phyloP scores from a whole-genome alignment of 2,113 vertebrate species.

The Pungitius pungitius region DNA sequence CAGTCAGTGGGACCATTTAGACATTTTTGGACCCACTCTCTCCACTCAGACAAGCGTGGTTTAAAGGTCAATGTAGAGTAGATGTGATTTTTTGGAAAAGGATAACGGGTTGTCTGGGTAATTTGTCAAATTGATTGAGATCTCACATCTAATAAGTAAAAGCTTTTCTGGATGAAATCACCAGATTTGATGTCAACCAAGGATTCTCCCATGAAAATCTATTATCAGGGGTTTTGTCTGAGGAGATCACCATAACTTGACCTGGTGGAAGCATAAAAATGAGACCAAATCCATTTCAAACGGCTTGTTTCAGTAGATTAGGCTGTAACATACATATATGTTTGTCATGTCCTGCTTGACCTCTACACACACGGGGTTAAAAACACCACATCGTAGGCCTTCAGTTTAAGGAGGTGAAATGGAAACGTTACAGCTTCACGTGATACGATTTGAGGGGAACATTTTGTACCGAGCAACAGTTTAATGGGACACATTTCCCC shows the following conservation, averaged over 20 bases:
- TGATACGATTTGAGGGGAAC: too few relatives aligned
- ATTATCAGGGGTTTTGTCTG: background rate
- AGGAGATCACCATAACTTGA: too few relatives aligned
- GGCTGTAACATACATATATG: background rate
- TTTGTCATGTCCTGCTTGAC: background rate
- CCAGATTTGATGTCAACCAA: background rate
- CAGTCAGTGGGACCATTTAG: conserved; percentile 55
- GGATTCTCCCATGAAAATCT: background rate
- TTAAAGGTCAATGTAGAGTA: conserved; percentile 39
- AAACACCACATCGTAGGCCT: background rate
- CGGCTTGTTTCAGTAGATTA: background rate
- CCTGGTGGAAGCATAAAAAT: background rate
- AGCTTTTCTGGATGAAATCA: too few relatives aligned
- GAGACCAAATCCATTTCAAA: background rate
- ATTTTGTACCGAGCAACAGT: background rate
- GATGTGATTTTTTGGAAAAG: background rate
- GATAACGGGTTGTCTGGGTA: background rate
- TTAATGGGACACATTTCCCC: background rate
- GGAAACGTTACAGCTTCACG: background rate
- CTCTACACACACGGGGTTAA: background rate
- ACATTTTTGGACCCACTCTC: conserved; percentile 59
- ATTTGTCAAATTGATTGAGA: background rate
- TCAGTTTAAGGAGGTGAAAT: background rate
- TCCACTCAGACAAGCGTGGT: conserved; percentile 6
- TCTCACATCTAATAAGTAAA: background rate